A percentile compares a stretch with the other conserved stretches of the same genome.
These are phyloP conservation scores for Acropternis orthonyx DNA, from an alignment of 2,797 vertebrate species.

Conservation along the genomic window DNA sequence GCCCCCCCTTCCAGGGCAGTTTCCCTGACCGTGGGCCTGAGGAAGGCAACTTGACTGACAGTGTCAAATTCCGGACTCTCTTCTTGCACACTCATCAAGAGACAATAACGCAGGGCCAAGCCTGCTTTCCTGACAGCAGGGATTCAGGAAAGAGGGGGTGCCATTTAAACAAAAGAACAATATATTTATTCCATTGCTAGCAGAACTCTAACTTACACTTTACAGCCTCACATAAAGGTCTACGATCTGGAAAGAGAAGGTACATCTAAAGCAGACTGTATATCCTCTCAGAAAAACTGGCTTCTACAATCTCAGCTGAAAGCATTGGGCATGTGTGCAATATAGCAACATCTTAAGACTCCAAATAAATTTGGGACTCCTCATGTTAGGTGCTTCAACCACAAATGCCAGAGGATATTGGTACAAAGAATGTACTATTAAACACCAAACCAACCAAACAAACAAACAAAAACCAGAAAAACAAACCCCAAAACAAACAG, in stretches of 20 bases:
- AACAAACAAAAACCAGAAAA: neutral
- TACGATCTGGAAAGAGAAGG: neutral
- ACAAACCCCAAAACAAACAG: neutral
- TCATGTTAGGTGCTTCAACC: neutral
- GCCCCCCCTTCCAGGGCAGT: neutral
- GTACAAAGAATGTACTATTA: neutral
- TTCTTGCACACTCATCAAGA: neutral
- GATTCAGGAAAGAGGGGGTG: neutral
- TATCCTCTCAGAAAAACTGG: neutral
- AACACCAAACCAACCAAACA: neutral
- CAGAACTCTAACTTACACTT: neutral
- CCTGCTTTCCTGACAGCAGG: neutral
- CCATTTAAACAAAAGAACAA: neutral
- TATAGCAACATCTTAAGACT: neutral
- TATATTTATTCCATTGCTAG: neutral
- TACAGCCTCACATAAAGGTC: neutral
- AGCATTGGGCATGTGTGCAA: neutral
- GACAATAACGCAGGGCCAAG: neutral
- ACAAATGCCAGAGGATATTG: neutral
- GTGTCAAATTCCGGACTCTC: neutral
- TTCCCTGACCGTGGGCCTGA: neutral
- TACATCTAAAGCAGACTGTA: neutral
- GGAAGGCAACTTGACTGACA: neutral
- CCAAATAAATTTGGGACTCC: neutral
- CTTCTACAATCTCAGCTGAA: neutral